Evolutionary conservation across 2,113 vertebrate genomes (phyloP), one percentile per base, ranked within the genome.

Genomic region (Podarcis cretensis): DNA sequence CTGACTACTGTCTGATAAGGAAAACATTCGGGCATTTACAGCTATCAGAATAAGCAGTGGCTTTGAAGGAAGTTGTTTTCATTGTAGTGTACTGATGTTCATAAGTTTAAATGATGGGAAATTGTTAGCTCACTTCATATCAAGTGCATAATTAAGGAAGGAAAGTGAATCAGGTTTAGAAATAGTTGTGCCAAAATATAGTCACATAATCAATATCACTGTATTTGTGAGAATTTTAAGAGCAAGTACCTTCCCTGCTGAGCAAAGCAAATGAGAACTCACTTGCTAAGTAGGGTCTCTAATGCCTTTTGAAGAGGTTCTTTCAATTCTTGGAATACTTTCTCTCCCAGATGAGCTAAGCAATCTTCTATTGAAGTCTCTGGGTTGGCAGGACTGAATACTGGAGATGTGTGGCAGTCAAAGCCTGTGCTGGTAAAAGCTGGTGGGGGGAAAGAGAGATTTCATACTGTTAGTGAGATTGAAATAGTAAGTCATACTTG

Each of bases 351-450:
- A 48, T 97, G 97, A 84, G 98, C 97, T 73, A 99, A 96, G 92
- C 97, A 98, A 90, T 99, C 98, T 94, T 99, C 98, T 85, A 99
- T 95, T 0, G 98, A 98, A 92, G 94, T 98, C 89, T 98, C 98
- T 1, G 98, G 98, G 92, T 97, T 96, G 48, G 96, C 96, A 48
- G 98, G 98, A 94, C 96, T 98, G 95, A 99, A 99, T 92, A 99
- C 98, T 4, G 97, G 97, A 9, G 98, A 99, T 1, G 97, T 97
- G 91, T 97, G 97, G 84, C 96, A 97, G 95, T 99, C 98, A 91
- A 98, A 99, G 48, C 98, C 98, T 66, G 98, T 97, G 74, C 94
- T 97, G 86, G 96, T 94, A 92, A 97, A 98, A 48, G 97, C 98
- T 99, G 93, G 35, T 2, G 35, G 35, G 35, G 35, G 35, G 75